Conservation (phyloP, 1,140 invertebrate genomes). For the Bradynema listronoti region DNA sequence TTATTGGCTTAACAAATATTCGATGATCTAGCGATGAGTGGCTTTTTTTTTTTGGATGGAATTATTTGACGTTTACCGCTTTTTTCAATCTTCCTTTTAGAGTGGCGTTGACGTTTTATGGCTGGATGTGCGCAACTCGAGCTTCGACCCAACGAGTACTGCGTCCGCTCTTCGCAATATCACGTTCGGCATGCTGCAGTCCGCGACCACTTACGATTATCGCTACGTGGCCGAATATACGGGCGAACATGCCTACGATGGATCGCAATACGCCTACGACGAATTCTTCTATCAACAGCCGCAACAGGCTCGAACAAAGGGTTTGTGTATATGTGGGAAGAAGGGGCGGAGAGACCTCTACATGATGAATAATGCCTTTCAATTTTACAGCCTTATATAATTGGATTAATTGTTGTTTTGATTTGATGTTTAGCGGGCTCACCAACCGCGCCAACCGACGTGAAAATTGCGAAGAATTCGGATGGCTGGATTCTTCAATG, state of each 20-base stretch:
- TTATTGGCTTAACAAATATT: too few relatives aligned
- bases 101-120: conserved; percentile 43
- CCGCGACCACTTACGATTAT: conserved; percentile 55
- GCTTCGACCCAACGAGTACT: conserved; percentile 38
- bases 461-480: conserved; percentile 24
- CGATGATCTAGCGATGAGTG: too few relatives aligned
- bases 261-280: conserved; percentile 25
- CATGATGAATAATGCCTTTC: too few relatives aligned
- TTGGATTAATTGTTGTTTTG: not conserved
- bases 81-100: too few relatives aligned
- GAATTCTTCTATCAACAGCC: conserved; percentile 49
- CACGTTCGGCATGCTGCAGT: conserved; percentile 32
- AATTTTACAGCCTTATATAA: not conserved
- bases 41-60: too few relatives aligned
- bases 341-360: not conserved
- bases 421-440: conserved; percentile 42
- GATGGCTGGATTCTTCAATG: conserved; percentile 53
- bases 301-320: conserved; percentile 53
- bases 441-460: conserved; percentile 44
- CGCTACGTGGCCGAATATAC: conserved; percentile 49
- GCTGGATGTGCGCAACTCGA: conserved; percentile 41
- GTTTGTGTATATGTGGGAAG: too few relatives aligned
- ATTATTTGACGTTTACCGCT: too few relatives aligned
- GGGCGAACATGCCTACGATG: conserved; percentile 31
- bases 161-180: conserved; percentile 12